phyloP scores from a whole-genome alignment of 92 coral and sea anemone species.

The Parazoanthus swiftii region DNA sequence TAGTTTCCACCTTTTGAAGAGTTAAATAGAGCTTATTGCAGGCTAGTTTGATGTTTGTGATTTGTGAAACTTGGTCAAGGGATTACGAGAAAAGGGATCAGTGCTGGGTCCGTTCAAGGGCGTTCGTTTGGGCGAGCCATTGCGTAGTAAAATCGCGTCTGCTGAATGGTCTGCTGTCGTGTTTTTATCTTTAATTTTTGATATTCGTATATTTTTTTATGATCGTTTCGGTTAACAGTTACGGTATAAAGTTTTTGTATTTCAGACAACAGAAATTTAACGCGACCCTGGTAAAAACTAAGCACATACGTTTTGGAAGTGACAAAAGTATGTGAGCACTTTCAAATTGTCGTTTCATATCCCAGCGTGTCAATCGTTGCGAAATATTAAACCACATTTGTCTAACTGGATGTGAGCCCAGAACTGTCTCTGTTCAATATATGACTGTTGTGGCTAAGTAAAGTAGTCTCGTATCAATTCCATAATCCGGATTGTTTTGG shows the following conservation, averaged over 20 bases:
- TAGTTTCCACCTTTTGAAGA: slow-evolving; percentile 44
- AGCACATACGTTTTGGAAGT: slow-evolving; percentile 9
- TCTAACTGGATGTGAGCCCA: slow-evolving; percentile 44
- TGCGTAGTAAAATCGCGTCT: slow-evolving; percentile 60
- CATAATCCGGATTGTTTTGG: slow-evolving; percentile 42
- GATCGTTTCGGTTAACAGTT: slow-evolving; percentile 63
- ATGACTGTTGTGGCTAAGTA: slow-evolving; percentile 15
- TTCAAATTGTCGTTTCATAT: slow-evolving; percentile 22
- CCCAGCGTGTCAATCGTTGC: slow-evolving; percentile 44
- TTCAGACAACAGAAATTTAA: not conserved
- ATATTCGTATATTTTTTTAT: slow-evolving; percentile 82
- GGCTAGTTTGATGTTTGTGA: slow-evolving; percentile 9
- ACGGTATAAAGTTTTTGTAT: slow-evolving; percentile 56
- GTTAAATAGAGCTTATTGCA: slow-evolving; percentile 10
- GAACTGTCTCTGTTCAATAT: slow-evolving; percentile 43
- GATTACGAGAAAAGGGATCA: not conserved
- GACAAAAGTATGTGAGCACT: slow-evolving; percentile 39
- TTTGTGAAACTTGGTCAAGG: not conserved
- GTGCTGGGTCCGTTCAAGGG: slow-evolving; percentile 5
- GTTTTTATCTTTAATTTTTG: slow-evolving; percentile 79
- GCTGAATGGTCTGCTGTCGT: slow-evolving; percentile 68
- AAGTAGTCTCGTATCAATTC: slow-evolving; percentile 30
- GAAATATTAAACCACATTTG: slow-evolving; percentile 45
- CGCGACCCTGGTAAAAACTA: not conserved
- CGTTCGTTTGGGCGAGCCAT: slow-evolving; percentile 40